Evolutionary conservation across 2,797 vertebrate genomes (phyloP), one percentile per base, ranked within the genome.

Genomic region (Enteromius trimaculatus): DNA sequence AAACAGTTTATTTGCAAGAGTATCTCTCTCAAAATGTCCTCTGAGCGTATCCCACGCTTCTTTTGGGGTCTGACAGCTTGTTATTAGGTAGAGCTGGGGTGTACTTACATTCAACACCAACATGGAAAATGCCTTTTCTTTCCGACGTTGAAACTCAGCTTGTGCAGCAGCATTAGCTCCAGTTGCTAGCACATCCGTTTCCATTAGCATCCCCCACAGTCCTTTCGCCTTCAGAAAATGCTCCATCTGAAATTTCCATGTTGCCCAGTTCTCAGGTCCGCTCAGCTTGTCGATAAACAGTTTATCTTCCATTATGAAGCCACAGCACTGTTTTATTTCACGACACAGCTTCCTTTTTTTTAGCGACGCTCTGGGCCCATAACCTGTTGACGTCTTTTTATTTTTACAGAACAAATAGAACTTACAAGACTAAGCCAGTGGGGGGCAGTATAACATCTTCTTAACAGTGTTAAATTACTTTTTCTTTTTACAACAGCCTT

Each of bases 261-360:
- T 89, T 79, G 60, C 77, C 86, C 80, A 83, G 26, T 81, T 84
- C 58, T 81, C 85, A 26, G 80, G 10, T 31, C 83, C 55, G 9
- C 72, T 87, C 79, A 89, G 82, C 82, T 83, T 86, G 3, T 87
- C 80, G 75, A 85, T 80, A 86, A 89, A 87, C 47, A 86, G 74
- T 6, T 62, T 85, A 64, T 85, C 80, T 3, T 85, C 85, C 83
- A 85, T 87, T 86, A 80, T 86, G 85, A 82, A 14, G 7, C 64
- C 37, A 78, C 64, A 83, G 62, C 13, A 68, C 84, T 21, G 21
- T 44, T 14, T n/a, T 79, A 72, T 55, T 1, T 5, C 14, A 29
- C 14, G 29, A 3, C 2, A 14, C n/a, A 34, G 34, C 31, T 31
- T 31, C 31, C 31, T 34, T 34, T 34, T 21, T 42, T 72, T 49